Evolutionary conservation across 2,797 vertebrate genomes (phyloP).

Genomic region (Fistularia tabacaria): DNA sequence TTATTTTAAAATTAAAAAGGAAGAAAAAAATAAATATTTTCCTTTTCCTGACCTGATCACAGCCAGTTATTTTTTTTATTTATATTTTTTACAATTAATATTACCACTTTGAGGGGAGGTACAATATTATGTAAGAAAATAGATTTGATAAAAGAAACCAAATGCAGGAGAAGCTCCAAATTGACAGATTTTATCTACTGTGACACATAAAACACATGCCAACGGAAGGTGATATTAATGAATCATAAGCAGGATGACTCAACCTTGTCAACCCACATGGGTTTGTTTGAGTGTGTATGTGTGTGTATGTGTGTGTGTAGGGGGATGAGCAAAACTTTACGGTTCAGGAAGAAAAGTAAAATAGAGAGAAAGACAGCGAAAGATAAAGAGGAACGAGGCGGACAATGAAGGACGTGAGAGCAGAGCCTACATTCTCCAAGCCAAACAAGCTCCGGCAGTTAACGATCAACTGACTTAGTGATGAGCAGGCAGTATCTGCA

Average conservation of each 20-base stretch:
- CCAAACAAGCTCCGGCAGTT: conserved; percentile 28
- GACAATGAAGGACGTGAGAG: conserved; percentile 35
- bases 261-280: neutral
- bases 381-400: neutral
- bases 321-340: conserved; percentile 6
- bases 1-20: too few relatives aligned
- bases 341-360: neutral
- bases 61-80: too few relatives aligned
- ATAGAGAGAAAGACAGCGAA: conserved; percentile 10
- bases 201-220: neutral
- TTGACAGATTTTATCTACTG: neutral
- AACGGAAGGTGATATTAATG: neutral
- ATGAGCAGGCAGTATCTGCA: conserved; percentile 40
- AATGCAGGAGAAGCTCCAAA: neutral
- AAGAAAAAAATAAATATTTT: too few relatives aligned
- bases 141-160: neutral
- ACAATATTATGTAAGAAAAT: neutral
- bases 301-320: too few relatives aligned
- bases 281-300: too few relatives aligned
- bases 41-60: too few relatives aligned
- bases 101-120: too few relatives aligned
- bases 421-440: conserved; percentile 17
- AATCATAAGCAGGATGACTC: neutral
- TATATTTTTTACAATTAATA: too few relatives aligned
- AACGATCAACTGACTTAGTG: conserved; percentile 30